Evolutionary conservation across 2,888 invertebrate species (phyloP).

Genomic region (Drosophila sordidula): DNA sequence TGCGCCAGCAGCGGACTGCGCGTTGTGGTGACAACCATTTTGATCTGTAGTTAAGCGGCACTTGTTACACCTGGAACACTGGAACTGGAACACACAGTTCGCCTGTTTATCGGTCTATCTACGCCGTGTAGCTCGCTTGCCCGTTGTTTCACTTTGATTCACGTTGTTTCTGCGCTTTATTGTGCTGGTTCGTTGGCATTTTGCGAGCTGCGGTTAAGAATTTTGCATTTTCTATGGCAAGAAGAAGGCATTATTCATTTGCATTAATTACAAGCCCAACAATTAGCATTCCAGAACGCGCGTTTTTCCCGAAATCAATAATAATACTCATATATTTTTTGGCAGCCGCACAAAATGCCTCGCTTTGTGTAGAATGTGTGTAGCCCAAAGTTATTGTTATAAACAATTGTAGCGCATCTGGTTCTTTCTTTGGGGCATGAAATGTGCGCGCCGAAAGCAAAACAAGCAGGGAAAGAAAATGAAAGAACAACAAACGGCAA

Average conservation of each 20-base stretch:
- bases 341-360: slow-evolving; percentile 6
- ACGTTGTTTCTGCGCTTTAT: slow-evolving; percentile 34
- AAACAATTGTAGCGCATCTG: slow-evolving; percentile 73
- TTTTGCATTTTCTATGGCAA: slow-evolving; percentile 27
- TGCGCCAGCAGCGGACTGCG: slow-evolving; percentile 81
- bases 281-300: slow-evolving; percentile 52
- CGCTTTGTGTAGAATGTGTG: slow-evolving; percentile 3
- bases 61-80: slow-evolving; percentile 18
- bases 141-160: slow-evolving; percentile 18
- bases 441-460: neutral
- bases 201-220: slow-evolving; percentile 32
- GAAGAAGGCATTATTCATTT: slow-evolving; percentile 56
- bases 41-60: slow-evolving; percentile 9
- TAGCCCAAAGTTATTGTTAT: slow-evolving; percentile 52
- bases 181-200: slow-evolving; percentile 58
- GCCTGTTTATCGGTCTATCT: slow-evolving; percentile 3
- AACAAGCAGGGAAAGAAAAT: neutral
- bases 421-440: slow-evolving; percentile 15
- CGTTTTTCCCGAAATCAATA: slow-evolving; percentile 46
- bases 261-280: slow-evolving; percentile 47
- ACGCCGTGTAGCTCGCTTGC: neutral
- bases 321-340: slow-evolving; percentile 39
- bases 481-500: slow-evolving; percentile 33
- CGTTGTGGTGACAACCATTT: slow-evolving; percentile 83
- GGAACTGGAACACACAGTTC: slow-evolving; percentile 3